These are phyloP conservation scores for Boulengeromyrus knoepffleri DNA, from an alignment of 2,113 vertebrate species.

Conservation along the genomic window DNA sequence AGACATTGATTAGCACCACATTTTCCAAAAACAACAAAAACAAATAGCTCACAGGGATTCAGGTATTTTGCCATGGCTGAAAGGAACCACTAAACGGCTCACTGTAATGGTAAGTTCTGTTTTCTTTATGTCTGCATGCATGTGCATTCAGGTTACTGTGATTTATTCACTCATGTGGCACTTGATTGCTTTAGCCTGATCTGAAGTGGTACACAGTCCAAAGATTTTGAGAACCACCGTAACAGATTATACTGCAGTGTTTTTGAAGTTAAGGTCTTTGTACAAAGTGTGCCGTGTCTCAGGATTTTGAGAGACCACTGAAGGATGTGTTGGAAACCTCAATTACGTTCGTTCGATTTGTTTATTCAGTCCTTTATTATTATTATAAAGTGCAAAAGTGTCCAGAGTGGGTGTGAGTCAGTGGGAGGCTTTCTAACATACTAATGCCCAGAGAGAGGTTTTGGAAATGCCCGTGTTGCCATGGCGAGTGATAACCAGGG, in stretches of 20 bases:
- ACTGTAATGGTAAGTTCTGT: neutral
- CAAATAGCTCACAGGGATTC: neutral
- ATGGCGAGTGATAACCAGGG: neutral
- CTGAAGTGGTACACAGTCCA: neutral
- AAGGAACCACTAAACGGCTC: neutral
- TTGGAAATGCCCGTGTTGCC: neutral
- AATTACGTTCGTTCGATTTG: neutral
- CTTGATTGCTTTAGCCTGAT: neutral
- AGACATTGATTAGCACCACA: neutral
- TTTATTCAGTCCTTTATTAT: neutral
- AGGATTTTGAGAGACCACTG: neutral
- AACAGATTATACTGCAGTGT: neutral
- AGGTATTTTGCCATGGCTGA: neutral
- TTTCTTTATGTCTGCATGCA: neutral
- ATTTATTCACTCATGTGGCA: neutral
- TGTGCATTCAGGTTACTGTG: neutral
- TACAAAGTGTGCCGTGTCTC: neutral
- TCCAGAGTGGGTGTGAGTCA: neutral
- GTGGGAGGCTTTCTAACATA: neutral
- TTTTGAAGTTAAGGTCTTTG: neutral
- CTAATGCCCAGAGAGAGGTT: neutral
- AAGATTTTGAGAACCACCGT: neutral
- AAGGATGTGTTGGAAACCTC: neutral
- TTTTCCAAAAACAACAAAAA: neutral
- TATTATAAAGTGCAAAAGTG: neutral